Evolutionary conservation across 2,797 vertebrate genomes (phyloP), one percentile per base, ranked within the genome.

Genomic region (Typhlichthys eigenmanni): DNA sequence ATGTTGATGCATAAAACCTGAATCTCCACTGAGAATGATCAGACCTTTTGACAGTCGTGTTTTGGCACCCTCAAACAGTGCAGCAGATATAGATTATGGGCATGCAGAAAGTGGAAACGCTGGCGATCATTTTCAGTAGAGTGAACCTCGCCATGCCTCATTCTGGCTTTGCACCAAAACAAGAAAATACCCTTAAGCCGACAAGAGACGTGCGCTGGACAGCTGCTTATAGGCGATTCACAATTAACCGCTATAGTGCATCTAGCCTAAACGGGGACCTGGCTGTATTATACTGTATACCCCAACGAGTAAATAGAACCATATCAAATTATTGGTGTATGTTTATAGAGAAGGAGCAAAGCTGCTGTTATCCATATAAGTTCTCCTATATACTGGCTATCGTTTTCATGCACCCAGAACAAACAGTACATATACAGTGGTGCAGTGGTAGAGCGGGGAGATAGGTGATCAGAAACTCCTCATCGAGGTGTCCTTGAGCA

Each of bases 111-210:
- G 67, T 10, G 48, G 59, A 47, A 62, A 32, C 11, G 32, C 53
- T 19, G 34, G 57, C 58, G 57, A 74, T 71, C 80, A 57, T 76
- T 81, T 80, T 80, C 58, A 68, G 47, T 1, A 47, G 63, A 45
- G 47, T 59, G 50, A 75, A 58, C 60, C 68, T 76, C 75, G 69
- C 67, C 51, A 52, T 17, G 66, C 66, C 24, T 79, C 53, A 62
- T 76, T 82, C 24, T 87, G 79, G 81, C 62, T 49, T 11, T 0
- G 47, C 24, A 71, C 72, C 79, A 84, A 75, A 69, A 64, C 67
- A 81, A 87, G 73, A 77, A 63, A 17, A 68, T 76, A 71, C 83
- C 72, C 82, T 75, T 50, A 45, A 64, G 76, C 80, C 73, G 71
- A 83, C 68, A 61, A 72, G 71, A 59, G 60, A 56, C 52, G 59